Evolutionary conservation across 2,797 vertebrate species (phyloP).

Genomic region (Falco peregrinus): DNA sequence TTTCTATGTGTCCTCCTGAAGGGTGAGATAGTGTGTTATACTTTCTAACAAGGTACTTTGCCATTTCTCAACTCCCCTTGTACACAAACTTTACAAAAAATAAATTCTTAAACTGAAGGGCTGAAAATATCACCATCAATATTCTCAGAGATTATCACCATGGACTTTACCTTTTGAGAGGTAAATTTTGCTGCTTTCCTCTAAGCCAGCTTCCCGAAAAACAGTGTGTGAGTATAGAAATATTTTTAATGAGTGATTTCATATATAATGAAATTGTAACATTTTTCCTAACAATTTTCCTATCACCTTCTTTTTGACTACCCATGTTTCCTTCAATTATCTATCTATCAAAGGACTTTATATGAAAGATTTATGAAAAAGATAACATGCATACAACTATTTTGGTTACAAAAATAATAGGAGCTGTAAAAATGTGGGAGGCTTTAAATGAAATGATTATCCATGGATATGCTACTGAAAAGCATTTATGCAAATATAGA

Average conservation of each 20-base stretch:
- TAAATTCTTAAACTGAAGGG: background rate
- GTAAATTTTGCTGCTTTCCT: background rate
- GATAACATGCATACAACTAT: background rate
- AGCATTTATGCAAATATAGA: slow-evolving; percentile 22
- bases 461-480: background rate
- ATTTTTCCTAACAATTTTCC: slow-evolving; percentile 10
- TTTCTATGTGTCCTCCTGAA: background rate
- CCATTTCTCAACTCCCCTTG: background rate
- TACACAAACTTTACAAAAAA: background rate
- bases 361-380: background rate
- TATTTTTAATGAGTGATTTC: background rate
- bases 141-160: background rate
- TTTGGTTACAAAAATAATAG: slow-evolving; percentile 25
- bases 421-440: background rate
- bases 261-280: background rate
- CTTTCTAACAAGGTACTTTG: background rate
- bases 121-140: background rate
- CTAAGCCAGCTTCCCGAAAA: background rate
- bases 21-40: background rate
- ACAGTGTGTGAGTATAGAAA: background rate
- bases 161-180: background rate
- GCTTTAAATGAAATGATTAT: slow-evolving; percentile 29
- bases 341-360: background rate
- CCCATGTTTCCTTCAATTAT: slow-evolving; percentile 24
- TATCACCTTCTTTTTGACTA: background rate